Conservation (phyloP, 1,140 invertebrate species). For the Sycophila sp. region DNA sequence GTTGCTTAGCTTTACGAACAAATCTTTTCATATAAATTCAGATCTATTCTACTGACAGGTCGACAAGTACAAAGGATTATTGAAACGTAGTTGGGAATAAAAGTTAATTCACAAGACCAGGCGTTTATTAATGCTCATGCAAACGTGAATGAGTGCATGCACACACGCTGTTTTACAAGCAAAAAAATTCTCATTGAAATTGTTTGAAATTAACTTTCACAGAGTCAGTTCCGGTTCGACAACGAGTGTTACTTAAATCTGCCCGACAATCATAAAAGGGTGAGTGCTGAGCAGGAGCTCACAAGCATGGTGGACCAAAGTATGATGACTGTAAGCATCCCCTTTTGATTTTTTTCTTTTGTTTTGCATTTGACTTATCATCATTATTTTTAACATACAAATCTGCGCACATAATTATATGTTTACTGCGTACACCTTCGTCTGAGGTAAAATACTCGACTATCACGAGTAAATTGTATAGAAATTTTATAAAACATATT, state of each 20-base stretch:
- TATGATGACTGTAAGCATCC: slow-evolving; percentile 70
- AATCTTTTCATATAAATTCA: no score
- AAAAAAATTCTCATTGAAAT: no score
- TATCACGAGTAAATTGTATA: not conserved
- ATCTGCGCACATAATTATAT: slow-evolving; percentile 45
- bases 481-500: no score
- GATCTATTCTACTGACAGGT: no score
- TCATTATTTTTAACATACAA: slow-evolving; percentile 50
- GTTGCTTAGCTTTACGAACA: no score
- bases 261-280: slow-evolving; percentile 94
- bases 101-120: no score
- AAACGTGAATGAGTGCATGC: no score
- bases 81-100: no score
- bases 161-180: no score
- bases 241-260: slow-evolving; percentile 96
- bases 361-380: slow-evolving; percentile 42
- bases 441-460: slow-evolving; percentile 52
- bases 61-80: no score
- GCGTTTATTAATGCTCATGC: no score
- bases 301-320: slow-evolving; percentile 68
- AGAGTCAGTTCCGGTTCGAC: slow-evolving; percentile 99
- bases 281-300: slow-evolving; percentile 76
- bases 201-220: slow-evolving; percentile 50
- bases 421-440: slow-evolving; percentile 55
- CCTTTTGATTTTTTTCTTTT: slow-evolving; percentile 56